Evolutionary conservation across 2,113 vertebrate species (phyloP), one percentile per base, ranked within the genome.

Genomic region (Paedocypris sp.): DNA sequence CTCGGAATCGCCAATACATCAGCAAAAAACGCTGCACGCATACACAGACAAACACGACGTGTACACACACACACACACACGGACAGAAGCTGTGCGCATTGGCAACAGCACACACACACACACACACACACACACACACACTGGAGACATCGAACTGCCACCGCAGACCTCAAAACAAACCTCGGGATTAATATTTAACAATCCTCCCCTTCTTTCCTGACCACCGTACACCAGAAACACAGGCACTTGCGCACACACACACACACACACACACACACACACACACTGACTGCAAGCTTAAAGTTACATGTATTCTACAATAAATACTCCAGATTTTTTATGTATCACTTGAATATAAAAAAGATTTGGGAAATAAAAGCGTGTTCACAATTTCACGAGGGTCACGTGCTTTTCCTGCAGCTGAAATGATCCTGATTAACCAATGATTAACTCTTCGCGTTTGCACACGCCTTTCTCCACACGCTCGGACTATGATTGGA

Each of bases 151-250:
- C 79, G 75, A 80, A 76, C 81, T 79, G 75, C 84, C 83, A 81
- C 85, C 80, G 83, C 82, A 88, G 84, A 84, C 83, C 86, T 79
- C 85, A 89, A 82, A 73, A 85, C 83, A 81, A 85, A 85, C 89
- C 84, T 82, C 71, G 69, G 60, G 85, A 90, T 93, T 93, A 91
- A 93, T 92, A 92, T 94, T 92, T 93, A 82, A 93, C 66, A 71
- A 73, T 75, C 80, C 25, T 71, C 71, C 87, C 85, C 83, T 83
- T 71, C 54, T 73, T 70, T 72, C 80, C 83, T 87, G 85, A 91
- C 84, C 78, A 82, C 74, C 77, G 68, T 62, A 68, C 67, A 74
- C 73, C 78, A 77, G 74, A 76, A 78, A 80, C 64, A 82, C 73
- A 23, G 62, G 48, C 25, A 36, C 9, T 54, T n/a, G 60, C 18